Evolutionary conservation across 1,140 invertebrate genomes (phyloP).

Genomic region (Eriocheir sinensis): DNA sequence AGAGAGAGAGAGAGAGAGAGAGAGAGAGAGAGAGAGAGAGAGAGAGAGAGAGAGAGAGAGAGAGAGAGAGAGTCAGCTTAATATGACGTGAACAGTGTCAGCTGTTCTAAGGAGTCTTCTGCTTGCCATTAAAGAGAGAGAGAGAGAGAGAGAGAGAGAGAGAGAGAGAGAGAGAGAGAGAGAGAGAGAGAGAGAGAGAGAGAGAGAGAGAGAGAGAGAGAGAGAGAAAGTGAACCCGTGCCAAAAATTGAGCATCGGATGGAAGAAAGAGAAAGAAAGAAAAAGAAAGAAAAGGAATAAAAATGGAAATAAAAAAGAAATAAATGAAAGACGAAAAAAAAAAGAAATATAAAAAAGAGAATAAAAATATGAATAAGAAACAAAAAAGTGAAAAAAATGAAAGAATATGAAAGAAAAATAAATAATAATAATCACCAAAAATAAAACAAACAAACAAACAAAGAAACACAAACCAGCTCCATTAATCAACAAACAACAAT

Average conservation of each 20-base stretch:
- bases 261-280: background rate
- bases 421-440: background rate
- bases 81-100: background rate
- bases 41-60: background rate
- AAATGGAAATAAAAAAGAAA: background rate
- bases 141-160: conserved; percentile 35
- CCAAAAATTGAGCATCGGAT: background rate
- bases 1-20: too few species aligned
- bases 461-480: too few species aligned
- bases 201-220: conserved; percentile 3
- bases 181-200: conserved; percentile 19
- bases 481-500: too few species aligned
- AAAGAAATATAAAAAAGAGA: background rate
- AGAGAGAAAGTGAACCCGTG: background rate
- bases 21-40: background rate
- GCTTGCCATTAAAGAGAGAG: background rate
- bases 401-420: background rate
- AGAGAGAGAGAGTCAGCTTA: background rate
- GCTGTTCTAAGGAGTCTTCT: conserved; percentile 16
- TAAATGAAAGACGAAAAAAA: background rate
- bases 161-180: conserved; percentile 43
- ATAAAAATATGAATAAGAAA: background rate
- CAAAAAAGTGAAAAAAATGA: background rate
- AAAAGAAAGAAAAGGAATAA: background rate
- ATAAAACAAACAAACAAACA: too few species aligned